These are phyloP conservation scores for Numenius arquata DNA, from an alignment of 2,113 vertebrate species.

Conservation along the genomic window DNA sequence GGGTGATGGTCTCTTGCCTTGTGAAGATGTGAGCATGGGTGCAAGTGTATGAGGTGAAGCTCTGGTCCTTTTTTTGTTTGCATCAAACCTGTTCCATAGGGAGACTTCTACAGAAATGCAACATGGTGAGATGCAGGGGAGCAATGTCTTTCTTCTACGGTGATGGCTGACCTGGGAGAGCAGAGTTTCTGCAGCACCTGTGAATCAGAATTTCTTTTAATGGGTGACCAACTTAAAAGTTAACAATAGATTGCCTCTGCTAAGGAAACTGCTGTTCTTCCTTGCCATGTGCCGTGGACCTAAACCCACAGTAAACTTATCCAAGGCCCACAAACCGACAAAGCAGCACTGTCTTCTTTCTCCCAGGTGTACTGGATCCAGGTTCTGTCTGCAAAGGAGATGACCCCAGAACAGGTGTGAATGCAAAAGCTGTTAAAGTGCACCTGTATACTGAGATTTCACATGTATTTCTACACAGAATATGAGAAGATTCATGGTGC, in stretches of 20 bases:
- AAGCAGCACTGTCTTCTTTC: background rate
- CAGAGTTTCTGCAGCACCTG: background rate
- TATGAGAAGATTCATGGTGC: background rate
- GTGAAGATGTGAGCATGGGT: background rate
- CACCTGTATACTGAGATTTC: background rate
- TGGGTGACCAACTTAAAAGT: background rate
- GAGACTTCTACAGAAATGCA: background rate
- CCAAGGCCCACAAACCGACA: background rate
- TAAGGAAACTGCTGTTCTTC: background rate
- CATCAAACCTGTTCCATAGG: background rate
- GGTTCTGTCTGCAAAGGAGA: background rate
- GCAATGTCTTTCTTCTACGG: background rate
- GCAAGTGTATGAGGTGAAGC: background rate
- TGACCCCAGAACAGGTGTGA: background rate
- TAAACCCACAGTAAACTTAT: background rate
- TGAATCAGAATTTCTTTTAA: background rate
- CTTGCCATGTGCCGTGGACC: accelerated
- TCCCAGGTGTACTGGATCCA: background rate
- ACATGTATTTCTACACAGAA: background rate
- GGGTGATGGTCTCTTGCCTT: accelerated
- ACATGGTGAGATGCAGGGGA: accelerated
- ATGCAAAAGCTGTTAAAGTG: background rate
- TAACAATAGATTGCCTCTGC: background rate
- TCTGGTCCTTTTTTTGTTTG: background rate
- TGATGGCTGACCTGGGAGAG: background rate